Percentiles rank a stretch among this genome's conserved stretches.
Conservation (phyloP, 2,888 invertebrate genomes). For the Rotaria macrura region DNA sequence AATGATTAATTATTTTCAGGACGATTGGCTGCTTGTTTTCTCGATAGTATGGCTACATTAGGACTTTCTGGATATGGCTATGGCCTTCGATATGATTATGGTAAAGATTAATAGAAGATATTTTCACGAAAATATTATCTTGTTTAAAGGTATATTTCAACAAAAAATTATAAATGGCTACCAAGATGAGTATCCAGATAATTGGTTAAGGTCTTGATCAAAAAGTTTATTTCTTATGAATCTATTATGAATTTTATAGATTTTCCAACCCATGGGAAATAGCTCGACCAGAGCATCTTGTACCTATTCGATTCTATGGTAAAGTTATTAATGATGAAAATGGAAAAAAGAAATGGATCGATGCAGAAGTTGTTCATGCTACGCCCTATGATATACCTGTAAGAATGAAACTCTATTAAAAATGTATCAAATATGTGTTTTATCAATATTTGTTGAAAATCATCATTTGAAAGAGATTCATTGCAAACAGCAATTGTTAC, state of each 20-base stretch:
- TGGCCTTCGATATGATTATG: slow-evolving; percentile 95
- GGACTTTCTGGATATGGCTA: slow-evolving; percentile 98
- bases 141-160: slow-evolving; percentile 64
- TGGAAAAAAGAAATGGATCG: slow-evolving; percentile 78
- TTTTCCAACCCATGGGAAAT: slow-evolving; percentile 99
- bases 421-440: too few species aligned
- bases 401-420: background rate
- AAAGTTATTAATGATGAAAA: slow-evolving; percentile 76
- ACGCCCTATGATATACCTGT: slow-evolving; percentile 98
- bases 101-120: slow-evolving; percentile 45
- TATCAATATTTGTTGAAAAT: too few species aligned
- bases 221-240: too few species aligned
- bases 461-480: too few species aligned
- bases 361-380: slow-evolving; percentile 80
- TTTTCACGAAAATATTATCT: background rate
- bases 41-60: slow-evolving; percentile 96
- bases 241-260: too few species aligned
- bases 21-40: slow-evolving; percentile 90
- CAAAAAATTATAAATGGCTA: slow-evolving; percentile 90
- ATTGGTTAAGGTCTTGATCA: slow-evolving; percentile 94
- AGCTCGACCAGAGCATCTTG: slow-evolving; percentile 91
- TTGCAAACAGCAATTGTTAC: too few species aligned
- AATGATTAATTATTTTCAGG: slow-evolving; percentile 52
- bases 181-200: slow-evolving; percentile 92
- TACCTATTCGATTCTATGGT: slow-evolving; percentile 92